Conservation (phyloP, 2,797 vertebrate genomes). For the Pogoniulus pusillus region DNA sequence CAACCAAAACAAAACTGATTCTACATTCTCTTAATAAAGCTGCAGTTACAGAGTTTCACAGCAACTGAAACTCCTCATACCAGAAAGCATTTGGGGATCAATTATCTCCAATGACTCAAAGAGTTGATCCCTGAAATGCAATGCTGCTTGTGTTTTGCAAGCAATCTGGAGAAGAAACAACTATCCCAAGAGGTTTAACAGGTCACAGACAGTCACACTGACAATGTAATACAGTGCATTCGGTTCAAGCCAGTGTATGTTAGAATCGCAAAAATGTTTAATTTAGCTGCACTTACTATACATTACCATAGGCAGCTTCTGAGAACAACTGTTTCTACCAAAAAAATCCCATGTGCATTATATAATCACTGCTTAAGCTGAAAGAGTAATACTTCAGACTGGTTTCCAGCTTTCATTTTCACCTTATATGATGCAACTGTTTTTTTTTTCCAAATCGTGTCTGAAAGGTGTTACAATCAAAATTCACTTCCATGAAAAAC, state of each 20-base stretch:
- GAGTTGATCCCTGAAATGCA: constrained; percentile 17
- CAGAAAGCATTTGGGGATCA: neutral
- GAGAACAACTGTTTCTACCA: neutral
- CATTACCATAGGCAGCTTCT: neutral
- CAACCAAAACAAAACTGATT: neutral
- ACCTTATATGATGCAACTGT: neutral
- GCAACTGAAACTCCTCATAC: neutral
- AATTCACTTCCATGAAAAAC: constrained; percentile 5
- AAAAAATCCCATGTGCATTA: constrained; percentile 2
- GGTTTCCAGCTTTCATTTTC: constrained; percentile 16
- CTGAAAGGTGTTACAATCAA: neutral
- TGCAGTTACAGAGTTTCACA: constrained; percentile 7
- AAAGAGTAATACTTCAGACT: neutral
- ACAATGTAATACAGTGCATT: neutral
- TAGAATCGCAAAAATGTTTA: neutral
- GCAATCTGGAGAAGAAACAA: neutral
- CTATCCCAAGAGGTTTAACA: constrained; percentile 27
- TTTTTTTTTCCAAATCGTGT: neutral
- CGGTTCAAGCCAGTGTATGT: neutral
- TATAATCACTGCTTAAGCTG: constrained; percentile 13
- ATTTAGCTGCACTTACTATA: neutral
- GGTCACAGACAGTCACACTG: constrained; percentile 24
- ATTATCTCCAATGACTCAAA: neutral
- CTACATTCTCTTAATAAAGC: neutral
- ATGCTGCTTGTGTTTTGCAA: constrained; percentile 16